phyloP scores from a whole-genome alignment of 1,140 invertebrate species.

The Coptotermes formosanus region DNA sequence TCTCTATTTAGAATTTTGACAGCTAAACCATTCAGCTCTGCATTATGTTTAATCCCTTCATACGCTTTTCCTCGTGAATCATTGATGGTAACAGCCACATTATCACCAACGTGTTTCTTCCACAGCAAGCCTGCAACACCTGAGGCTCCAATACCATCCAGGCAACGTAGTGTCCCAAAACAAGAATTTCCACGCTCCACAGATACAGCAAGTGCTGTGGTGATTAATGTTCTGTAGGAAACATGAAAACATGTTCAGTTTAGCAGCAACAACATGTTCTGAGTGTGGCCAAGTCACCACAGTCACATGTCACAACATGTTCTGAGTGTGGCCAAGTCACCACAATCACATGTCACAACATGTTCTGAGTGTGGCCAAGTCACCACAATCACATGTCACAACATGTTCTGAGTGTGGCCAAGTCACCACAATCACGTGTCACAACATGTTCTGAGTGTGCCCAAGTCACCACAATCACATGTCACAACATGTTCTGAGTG shows the following conservation, averaged over 20 bases:
- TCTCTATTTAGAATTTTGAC: constrained; percentile 36
- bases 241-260: not conserved
- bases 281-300: not conserved
- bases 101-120: constrained; percentile 39
- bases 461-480: no score
- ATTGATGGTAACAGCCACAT: constrained; percentile 40
- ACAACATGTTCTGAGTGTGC: no score
- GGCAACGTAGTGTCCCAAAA: constrained; percentile 36
- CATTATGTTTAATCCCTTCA: constrained; percentile 36
- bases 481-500: no score
- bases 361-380: not conserved
- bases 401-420: not conserved
- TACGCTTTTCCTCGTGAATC: constrained; percentile 33
- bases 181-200: constrained; percentile 35
- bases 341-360: not conserved
- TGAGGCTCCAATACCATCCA: constrained; percentile 38
- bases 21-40: constrained; percentile 31
- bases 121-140: constrained; percentile 44
- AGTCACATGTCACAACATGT: not conserved
- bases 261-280: not conserved
- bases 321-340: not conserved
- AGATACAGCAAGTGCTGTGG: constrained; percentile 36
- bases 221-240: constrained; percentile 3
- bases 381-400: not conserved
- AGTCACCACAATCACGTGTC: no score